Conservation (phyloP, 1,140 invertebrate species). For the Drosophila tani region DNA sequence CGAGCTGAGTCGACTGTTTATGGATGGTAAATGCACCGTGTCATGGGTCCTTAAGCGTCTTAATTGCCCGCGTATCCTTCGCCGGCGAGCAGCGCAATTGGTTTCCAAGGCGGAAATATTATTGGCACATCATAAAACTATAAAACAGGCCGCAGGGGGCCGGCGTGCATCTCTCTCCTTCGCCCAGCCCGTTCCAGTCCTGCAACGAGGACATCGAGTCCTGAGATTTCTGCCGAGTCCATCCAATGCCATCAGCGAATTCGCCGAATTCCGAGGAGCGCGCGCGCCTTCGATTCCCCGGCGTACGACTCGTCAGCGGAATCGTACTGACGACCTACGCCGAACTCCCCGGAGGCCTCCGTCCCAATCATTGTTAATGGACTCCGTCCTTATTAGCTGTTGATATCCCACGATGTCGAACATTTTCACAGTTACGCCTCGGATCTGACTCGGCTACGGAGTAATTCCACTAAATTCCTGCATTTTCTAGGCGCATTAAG, state of each 20-base stretch:
- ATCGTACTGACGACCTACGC: constrained; percentile 54
- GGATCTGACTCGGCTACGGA: background rate
- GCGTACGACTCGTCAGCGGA: constrained; percentile 69
- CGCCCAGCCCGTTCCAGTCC: constrained; percentile 13
- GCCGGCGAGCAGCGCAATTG: constrained; percentile 63
- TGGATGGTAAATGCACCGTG: constrained; percentile 76
- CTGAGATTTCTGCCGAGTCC: constrained; percentile 30
- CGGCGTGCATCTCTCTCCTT: constrained; percentile 17
- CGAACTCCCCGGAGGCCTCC: constrained; percentile 60
- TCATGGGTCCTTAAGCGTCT: constrained; percentile 81
- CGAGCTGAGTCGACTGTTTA: constrained; percentile 56
- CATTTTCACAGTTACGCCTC: background rate
- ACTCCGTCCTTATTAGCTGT: constrained; percentile 68
- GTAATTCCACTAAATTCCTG: background rate
- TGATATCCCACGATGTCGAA: constrained; percentile 35
- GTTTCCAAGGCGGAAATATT: constrained; percentile 83
- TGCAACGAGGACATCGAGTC: constrained; percentile 23
- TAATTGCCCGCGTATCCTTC: constrained; percentile 82
- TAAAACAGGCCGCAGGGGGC: constrained; percentile 81
- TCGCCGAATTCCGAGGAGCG: constrained; percentile 64
- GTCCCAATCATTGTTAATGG: constrained; percentile 64
- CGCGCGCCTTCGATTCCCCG: constrained; percentile 68
- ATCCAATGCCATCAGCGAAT: constrained; percentile 65
- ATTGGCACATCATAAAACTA: constrained; percentile 84
- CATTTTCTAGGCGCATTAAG: background rate